A percentile compares a stretch with the other conserved stretches of the same genome.
Evolutionary conservation across 2,888 invertebrate species (phyloP).

Genomic region (Drosophila algonquin): DNA sequence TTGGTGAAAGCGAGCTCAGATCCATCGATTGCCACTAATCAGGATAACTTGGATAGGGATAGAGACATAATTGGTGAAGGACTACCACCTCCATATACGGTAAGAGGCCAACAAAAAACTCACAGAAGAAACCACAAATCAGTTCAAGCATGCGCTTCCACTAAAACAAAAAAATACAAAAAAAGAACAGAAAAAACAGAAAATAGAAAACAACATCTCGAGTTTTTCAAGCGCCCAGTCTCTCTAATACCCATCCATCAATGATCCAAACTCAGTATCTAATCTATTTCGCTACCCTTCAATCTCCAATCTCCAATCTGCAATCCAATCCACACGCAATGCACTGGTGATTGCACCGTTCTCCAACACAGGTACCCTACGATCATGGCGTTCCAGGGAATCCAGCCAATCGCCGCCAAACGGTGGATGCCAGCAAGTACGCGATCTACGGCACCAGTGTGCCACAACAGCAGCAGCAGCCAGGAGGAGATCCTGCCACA

Average conservation of each 20-base stretch:
- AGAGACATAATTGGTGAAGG: conserved; percentile 86
- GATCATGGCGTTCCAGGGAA: conserved; percentile 81
- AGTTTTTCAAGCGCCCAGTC: conserved; percentile 24
- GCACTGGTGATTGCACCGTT: conserved; percentile 28
- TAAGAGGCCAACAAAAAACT: conserved; percentile 84
- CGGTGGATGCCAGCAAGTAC: conserved; percentile 81
- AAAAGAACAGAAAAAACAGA: conserved; percentile 7
- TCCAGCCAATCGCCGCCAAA: conserved; percentile 81
- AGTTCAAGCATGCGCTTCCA: conserved; percentile 57
- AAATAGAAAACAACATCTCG: neutral
- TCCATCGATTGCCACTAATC: conserved; percentile 96
- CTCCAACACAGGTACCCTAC: conserved; percentile 81
- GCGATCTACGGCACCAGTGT: conserved; percentile 79
- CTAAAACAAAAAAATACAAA: conserved; percentile 43
- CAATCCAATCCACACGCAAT: conserved; percentile 30
- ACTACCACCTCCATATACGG: conserved; percentile 94
- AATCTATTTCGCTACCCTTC: conserved; percentile 58
- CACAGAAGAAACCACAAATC: conserved; percentile 21
- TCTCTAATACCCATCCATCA: conserved; percentile 3
- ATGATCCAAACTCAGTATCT: conserved; percentile 49
- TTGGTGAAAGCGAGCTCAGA: conserved; percentile 94
- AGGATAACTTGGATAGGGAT: conserved; percentile 91
- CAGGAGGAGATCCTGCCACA: conserved; percentile 72
- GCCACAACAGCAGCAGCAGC: conserved; percentile 58
- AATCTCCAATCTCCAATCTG: conserved; percentile 44